Evolutionary conservation across 2,888 invertebrate genomes (phyloP), one percentile per base, ranked within the genome.

Genomic region (Cyclophora punctaria): DNA sequence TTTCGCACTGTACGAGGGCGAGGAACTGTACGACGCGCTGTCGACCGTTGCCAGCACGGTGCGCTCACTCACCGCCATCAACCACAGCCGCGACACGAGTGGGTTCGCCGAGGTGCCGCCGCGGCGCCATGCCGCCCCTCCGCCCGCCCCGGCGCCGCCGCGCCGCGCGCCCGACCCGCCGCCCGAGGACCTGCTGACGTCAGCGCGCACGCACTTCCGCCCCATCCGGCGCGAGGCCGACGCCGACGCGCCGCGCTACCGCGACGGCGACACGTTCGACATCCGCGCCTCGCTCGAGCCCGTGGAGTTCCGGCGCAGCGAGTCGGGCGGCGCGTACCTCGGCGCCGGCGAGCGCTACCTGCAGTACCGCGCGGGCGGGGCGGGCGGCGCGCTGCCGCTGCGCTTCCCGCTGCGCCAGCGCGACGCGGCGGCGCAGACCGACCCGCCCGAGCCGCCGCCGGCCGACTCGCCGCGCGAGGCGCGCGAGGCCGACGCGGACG

Each of bases 171-270:
- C 58, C 48, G 49, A 55, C 47, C 70, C 84, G 89, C 43, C 57
- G 49, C 59, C 80, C 61, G 95, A 95, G 71, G 94, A 95, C 78
- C 81, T 95, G 61, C 88, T 95, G 56, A 93, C 93, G 20, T 94
- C 96, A 4, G 90, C 92, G 58, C 92, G 92, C 58, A 96, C 95
- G 52, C 96, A 96, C 83, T 96, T 96, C 85, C 91, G 93, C 60
- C 96, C 96, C 7, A 96, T 96, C 63, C 91, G 91, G 64, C 90
- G 91, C 64, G 90, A 90, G 59, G 62, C 73, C 46, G 78, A 77
- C 43, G 75, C 78, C 47, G 78, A 75, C 55, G 63, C 62, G 50
- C 54, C 75, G 70, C 78, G 79, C 48, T 90, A 90, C 75, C 91
- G 89, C 37, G 94, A 95, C 78, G 95, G 95, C 47, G 92, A 93